Conservation (phyloP, 2,888 invertebrate species). For the Drosophila seclusa region DNA sequence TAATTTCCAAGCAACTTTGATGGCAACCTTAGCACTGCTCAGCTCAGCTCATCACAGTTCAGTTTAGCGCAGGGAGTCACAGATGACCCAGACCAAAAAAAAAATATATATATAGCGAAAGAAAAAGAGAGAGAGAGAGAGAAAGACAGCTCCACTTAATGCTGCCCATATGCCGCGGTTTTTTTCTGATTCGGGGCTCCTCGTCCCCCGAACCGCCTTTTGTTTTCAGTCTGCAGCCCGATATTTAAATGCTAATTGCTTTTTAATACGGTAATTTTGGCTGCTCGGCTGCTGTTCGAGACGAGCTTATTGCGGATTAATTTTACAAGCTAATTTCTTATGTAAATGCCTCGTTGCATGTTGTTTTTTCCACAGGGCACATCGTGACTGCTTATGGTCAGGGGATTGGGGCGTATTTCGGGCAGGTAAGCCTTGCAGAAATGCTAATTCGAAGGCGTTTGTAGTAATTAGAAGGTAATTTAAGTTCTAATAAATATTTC, state of each 20-base stretch:
- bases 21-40: constrained; percentile 27
- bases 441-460: constrained; percentile 76
- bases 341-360: constrained; percentile 78
- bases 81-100: constrained; percentile 9
- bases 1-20: constrained; percentile 72
- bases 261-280: constrained; percentile 82
- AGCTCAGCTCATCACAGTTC: constrained; percentile 5
- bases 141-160: constrained; percentile 49
- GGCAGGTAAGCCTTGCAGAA: constrained; percentile 66
- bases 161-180: constrained; percentile 56
- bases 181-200: constrained; percentile 9
- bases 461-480: constrained; percentile 82
- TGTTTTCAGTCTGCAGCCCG: constrained; percentile 53
- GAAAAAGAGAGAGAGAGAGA: accelerated
- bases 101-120: too few relatives aligned
- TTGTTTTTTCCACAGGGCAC: constrained; percentile 53
- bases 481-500: constrained; percentile 80
- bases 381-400: not conserved
- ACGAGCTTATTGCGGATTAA: constrained; percentile 83
- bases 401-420: not conserved
- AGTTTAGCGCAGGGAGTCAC: constrained; percentile 12
- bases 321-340: constrained; percentile 84
- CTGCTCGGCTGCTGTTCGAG: constrained; percentile 55
- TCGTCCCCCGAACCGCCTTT: constrained; percentile 15
- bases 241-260: constrained; percentile 82